phyloP scores from a whole-genome alignment of 2,888 invertebrate genomes.

The Mesopsocus fuscifrons region DNA sequence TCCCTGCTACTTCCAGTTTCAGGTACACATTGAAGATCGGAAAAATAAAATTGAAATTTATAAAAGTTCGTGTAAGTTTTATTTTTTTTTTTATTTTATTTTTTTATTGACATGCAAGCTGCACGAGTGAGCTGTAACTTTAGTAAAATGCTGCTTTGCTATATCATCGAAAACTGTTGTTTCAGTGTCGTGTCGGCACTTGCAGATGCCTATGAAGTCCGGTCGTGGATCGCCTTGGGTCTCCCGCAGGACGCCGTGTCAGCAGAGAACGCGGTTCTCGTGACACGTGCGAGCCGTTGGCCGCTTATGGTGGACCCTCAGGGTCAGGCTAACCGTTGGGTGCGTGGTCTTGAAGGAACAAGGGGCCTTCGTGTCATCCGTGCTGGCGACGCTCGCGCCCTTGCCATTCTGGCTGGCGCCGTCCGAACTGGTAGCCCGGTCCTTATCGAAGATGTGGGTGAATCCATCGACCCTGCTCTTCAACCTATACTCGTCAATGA shows the following conservation, averaged over 20 bases:
- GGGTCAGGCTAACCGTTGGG: conserved; percentile 88
- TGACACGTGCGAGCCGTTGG: conserved; percentile 64
- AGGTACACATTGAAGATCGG: no score
- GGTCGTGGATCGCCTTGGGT: conserved; percentile 77
- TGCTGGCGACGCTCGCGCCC: conserved; percentile 52
- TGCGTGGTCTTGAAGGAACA: conserved; percentile 65
- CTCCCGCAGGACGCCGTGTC: conserved; percentile 74
- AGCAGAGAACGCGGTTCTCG: conserved; percentile 82
- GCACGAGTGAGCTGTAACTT: no score
- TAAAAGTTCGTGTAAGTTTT: no score
- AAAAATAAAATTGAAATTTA: no score
- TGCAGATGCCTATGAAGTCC: conserved; percentile 71
- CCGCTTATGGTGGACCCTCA: conserved; percentile 91
- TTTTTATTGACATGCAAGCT: no score
- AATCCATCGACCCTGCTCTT: conserved; percentile 70
- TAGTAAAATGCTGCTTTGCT: no score
- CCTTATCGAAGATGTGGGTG: conserved; percentile 74
- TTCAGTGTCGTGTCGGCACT: conserved; percentile 47
- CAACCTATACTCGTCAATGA: conserved; percentile 66
- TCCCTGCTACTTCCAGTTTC: conserved; percentile 51
- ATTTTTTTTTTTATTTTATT: no score
- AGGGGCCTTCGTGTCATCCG: conserved; percentile 60
- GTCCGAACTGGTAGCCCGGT: conserved; percentile 72
- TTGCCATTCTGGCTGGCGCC: conserved; percentile 60
- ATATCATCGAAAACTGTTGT: no score